phyloP scores from a whole-genome alignment of 2,113 vertebrate species.

The Burhinus oedicnemus region DNA sequence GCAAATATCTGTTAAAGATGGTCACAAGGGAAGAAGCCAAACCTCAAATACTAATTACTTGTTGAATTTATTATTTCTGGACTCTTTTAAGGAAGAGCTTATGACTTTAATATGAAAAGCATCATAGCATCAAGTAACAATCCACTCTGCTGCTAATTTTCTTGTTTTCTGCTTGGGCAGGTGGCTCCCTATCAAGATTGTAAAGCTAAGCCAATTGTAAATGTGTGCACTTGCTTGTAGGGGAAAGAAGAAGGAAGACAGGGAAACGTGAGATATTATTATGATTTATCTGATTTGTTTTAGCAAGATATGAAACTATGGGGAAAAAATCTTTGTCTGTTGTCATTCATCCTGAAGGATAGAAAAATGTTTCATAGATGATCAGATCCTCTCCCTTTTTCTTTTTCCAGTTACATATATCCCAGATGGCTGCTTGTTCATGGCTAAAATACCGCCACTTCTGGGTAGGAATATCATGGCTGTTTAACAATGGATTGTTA shows the following conservation, averaged over 20 bases:
- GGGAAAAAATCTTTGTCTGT: not conserved
- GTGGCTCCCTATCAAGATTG: not conserved
- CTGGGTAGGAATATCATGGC: not conserved
- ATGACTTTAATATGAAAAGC: slow-evolving; percentile 8
- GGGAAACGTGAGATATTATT: not conserved
- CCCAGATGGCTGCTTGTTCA: not conserved
- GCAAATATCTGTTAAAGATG: not conserved
- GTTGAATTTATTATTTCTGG: slow-evolving; percentile 45
- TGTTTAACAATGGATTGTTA: not conserved
- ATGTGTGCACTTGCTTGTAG: not conserved
- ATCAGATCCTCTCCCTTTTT: not conserved
- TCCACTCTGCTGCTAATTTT: slow-evolving; percentile 7
- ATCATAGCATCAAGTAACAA: not conserved
- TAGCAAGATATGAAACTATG: not conserved
- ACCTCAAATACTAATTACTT: slow-evolving; percentile 45
- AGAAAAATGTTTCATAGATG: not conserved
- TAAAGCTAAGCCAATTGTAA: slow-evolving; percentile 4
- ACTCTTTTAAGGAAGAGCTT: not conserved
- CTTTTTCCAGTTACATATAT: not conserved
- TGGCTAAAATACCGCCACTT: not conserved
- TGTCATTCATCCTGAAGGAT: not conserved
- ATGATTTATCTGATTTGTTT: not conserved
- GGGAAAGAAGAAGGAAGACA: not conserved
- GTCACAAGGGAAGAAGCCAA: not conserved
- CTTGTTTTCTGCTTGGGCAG: slow-evolving; percentile 17